phyloP scores from a whole-genome alignment of 2,113 vertebrate genomes.

The Alouatta palliata region DNA sequence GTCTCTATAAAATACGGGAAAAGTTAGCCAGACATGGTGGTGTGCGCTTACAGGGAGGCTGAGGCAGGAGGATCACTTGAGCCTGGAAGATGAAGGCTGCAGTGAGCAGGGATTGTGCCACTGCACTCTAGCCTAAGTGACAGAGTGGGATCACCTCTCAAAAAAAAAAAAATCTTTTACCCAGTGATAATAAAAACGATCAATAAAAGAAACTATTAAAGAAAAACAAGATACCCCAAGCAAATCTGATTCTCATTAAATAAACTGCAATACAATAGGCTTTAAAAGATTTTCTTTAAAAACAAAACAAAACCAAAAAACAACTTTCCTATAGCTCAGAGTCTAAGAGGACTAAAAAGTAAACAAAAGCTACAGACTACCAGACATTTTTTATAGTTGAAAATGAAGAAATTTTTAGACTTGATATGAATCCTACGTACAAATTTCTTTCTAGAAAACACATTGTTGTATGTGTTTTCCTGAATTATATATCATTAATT shows the following conservation, averaged over 20 bases:
- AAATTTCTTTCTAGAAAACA: slow-evolving; percentile 30
- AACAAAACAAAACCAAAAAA: not conserved
- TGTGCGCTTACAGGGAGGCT: no score
- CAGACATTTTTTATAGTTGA: not conserved
- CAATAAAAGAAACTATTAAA: slow-evolving; percentile 33
- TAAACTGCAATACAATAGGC: not conserved
- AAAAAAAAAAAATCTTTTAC: not conserved
- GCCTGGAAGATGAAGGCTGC: no score
- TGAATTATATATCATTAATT: not conserved
- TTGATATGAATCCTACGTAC: not conserved
- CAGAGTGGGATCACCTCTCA: no score
- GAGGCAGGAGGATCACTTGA: no score
- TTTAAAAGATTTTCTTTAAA: not conserved
- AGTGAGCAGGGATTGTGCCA: no score
- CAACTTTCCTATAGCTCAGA: not conserved
- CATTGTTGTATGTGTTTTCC: not conserved
- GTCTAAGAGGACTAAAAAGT: slow-evolving; percentile 34
- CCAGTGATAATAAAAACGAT: slow-evolving; percentile 32
- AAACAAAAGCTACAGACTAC: not conserved
- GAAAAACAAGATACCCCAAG: slow-evolving; percentile 12
- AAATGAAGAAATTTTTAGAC: not conserved
- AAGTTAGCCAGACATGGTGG: no score
- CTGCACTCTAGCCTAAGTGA: no score
- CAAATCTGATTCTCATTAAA: slow-evolving; percentile 45
- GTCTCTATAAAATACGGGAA: no score